Evolutionary conservation across 2,113 vertebrate genomes (phyloP), one percentile per base, ranked within the genome.

Genomic region (Dipodomys stephensi): DNA sequence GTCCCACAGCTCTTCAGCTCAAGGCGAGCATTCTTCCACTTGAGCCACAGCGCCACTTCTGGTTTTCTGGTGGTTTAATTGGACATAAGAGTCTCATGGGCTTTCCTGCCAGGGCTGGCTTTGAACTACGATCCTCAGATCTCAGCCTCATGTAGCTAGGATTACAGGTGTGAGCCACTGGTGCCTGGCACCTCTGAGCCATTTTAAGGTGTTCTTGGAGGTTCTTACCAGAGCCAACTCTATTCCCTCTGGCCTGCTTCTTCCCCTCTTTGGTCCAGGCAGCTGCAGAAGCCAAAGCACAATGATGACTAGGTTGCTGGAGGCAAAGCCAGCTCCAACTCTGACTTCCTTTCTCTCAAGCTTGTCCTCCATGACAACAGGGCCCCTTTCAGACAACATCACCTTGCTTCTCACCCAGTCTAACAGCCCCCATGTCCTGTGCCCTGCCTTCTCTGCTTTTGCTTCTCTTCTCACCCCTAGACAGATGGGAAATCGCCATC

Each of bases 401-500:
- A 69, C 49, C 74, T 82, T 78, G 44, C 19, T 90, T 90, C 83
- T 88, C 13, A 76, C 60, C 72, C 89, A 68, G 12, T 15, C 53
- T 22, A 25, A 44, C 62, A 84, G 18, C 46, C 72, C 80, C 28
- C 53, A 67, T 91, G 76, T 80, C 89, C 57, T 73, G 25, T 77
- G 84, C 62, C 94, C 86, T 91, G 77, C 80, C 39, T 67, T 18
- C 44, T 78, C 60, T 49, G 79, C 83, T 64, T 30, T 39, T 60
- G 93, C 80, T 83, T 88, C 79, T 80, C 86, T 67, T 28, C 6
- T 60, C 91, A 84, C 83, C 77, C 88, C 95, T 8, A 89, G 77
- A 88, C 96, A 96, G 95, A 96, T 96, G 91, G 97, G 92, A 83
- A 91, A 96, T 90, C 95, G 74, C 93, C 89, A 95, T 71, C 91